Percentiles rank a stretch among this genome's conserved stretches.
Conservation (phyloP, 35 echinoderm and acorn worm species). For the Patiria miniata region DNA sequence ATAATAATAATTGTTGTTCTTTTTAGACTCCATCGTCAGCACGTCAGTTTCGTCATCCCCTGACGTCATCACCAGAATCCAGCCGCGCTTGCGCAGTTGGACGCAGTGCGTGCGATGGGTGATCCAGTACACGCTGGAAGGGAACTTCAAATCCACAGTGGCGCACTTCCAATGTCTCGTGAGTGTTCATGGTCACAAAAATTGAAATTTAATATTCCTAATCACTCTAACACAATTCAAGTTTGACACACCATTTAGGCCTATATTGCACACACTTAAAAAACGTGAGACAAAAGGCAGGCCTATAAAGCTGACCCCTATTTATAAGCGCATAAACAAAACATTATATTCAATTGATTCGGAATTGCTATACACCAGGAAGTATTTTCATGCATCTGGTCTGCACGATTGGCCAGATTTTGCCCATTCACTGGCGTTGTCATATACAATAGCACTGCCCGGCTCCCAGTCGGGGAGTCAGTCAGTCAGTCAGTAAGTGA, state of each 20-base stretch:
- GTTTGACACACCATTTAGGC: too few species aligned
- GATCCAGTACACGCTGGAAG: conserved; percentile 17
- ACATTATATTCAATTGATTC: too few species aligned
- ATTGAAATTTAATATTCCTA: neutral
- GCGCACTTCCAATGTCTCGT: conserved; percentile 34
- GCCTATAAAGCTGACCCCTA: neutral
- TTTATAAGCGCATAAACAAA: neutral
- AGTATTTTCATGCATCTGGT: too few species aligned
- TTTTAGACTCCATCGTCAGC: neutral
- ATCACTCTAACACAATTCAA: too few species aligned
- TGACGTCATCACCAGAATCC: conserved; percentile 14
- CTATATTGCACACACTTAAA: neutral
- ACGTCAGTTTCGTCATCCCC: neutral
- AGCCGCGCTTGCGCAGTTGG: conserved; percentile 37
- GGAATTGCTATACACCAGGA: too few species aligned
- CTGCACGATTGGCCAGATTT: too few species aligned
- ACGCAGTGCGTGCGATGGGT: conserved; percentile 34
- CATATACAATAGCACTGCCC: too few species aligned
- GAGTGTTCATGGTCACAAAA: neutral
- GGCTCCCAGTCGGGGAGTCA: too few species aligned
- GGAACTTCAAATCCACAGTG: conserved; percentile 18
- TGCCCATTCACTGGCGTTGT: too few species aligned
- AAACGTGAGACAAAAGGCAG: neutral
- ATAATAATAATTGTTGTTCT: neutral
- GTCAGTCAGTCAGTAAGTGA: too few species aligned